Evolutionary conservation across 2,113 vertebrate species (phyloP).

Genomic region (Channa maculata): DNA sequence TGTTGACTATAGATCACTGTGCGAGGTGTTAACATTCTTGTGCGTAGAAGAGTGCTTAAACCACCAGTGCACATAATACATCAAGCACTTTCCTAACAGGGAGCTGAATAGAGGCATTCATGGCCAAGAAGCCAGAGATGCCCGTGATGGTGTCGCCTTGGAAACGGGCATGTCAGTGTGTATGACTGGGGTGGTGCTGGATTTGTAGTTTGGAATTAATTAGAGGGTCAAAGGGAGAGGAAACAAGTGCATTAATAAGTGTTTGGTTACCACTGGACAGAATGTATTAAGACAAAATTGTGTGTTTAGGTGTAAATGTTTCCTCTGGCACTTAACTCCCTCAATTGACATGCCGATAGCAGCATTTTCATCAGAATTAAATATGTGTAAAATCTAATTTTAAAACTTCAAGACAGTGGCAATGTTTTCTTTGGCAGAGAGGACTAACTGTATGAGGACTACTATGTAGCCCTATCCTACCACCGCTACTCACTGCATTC

Average conservation of each 20-base stretch:
- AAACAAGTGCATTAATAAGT: too few relatives aligned
- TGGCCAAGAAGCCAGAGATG: slow-evolving; percentile 1
- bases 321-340: background rate
- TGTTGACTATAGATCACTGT: slow-evolving; percentile 12
- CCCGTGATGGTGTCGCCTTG: slow-evolving; percentile 31
- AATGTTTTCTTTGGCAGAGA: too few relatives aligned
- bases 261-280: too few relatives aligned
- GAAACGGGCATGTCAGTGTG: slow-evolving; percentile 30
- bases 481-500: slow-evolving; percentile 92
- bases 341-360: too few relatives aligned
- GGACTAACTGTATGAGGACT: too few relatives aligned
- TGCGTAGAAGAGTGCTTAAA: slow-evolving; percentile 15
- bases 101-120: slow-evolving; percentile 50
- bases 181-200: background rate
- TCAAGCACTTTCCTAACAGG: slow-evolving; percentile 22
- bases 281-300: too few relatives aligned
- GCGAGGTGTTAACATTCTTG: slow-evolving; percentile 12
- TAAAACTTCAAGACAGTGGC: too few relatives aligned
- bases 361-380: too few relatives aligned
- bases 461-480: background rate
- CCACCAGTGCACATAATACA: slow-evolving; percentile 25
- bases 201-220: slow-evolving; percentile 41
- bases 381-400: too few relatives aligned
- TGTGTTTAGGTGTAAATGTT: background rate
- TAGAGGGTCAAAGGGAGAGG: slow-evolving; percentile 11